Base-by-base conservation (phyloP, 2,113 vertebrate species). In the Suricata suricatta region DNA sequence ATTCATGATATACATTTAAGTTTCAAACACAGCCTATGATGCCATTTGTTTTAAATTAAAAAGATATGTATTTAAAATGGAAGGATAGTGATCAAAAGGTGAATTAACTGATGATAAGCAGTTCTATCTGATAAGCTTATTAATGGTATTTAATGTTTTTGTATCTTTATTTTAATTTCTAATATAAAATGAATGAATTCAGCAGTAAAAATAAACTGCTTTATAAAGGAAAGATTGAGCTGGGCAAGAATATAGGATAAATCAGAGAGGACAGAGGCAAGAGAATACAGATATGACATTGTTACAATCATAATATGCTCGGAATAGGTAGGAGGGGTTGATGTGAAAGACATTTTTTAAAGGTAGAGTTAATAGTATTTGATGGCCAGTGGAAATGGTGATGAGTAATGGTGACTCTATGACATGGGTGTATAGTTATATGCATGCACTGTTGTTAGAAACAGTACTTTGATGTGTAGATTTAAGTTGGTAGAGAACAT, bases 11-110 rank as follows among this genome's bases (percentile, higher is more conserved):
- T 10, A 44, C 60, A 4, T 81, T 72, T 89, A 93, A 95, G 21
- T 95, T 97, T 88, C 66, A 95, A 94, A 82, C 31, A 64, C n/a
- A 93, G 31, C 29, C 72, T 83, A 60, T 41, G 9, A 54, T 79
- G 23, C 13, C 60, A 72, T 60, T 88, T 96, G n/a, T 93, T 5
- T 83, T 90, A 89, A 77, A 87, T 41, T 81, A 5, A 35, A 93
- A 87, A 90, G 5, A 7, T 57, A 11, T 52, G 7, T 44, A 57
- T 52, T 83, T 64, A 92, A 95, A 93, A 23, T 35, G 8, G 35
- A 63, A 72, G 2, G 15, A 81, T 66, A 94, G 41, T 25, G 76
- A 77, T 76, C 52, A 88, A 86, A 94, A 81, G 81, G 38, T 74
- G 89, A 63, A 27, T 16, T 66, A 50, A 50, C 50, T 50, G 50